phyloP scores from a whole-genome alignment of 2,797 vertebrate species.

The Xiphorhynchus erythropygius region DNA sequence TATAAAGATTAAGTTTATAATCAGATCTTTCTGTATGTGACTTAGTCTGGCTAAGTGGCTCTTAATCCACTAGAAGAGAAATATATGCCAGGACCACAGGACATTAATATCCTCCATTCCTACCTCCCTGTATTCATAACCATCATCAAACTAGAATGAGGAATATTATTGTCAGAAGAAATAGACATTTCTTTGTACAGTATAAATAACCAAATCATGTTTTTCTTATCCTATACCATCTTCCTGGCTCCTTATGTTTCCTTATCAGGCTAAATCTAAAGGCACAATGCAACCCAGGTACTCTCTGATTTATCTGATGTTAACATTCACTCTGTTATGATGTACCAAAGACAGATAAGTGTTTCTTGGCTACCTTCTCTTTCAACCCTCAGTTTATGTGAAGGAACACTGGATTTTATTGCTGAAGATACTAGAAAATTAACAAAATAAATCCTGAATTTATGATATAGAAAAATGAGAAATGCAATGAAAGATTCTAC shows the following conservation, averaged over 20 bases:
- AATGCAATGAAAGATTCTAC: neutral
- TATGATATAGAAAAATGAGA: neutral
- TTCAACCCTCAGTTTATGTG: neutral
- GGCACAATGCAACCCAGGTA: accelerated
- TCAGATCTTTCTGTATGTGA: neutral
- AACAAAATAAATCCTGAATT: neutral
- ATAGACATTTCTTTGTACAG: neutral
- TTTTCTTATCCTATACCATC: neutral
- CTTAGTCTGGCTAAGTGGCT: neutral
- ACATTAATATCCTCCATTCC: too few species aligned
- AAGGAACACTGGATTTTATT: neutral
- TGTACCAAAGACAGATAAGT: neutral
- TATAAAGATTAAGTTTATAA: neutral
- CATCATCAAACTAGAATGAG: neutral
- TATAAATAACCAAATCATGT: neutral
- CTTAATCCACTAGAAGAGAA: neutral
- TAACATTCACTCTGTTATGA: neutral
- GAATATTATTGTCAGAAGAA: neutral
- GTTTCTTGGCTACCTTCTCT: neutral
- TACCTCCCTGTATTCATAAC: neutral
- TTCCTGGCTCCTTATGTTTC: neutral
- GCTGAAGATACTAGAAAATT: neutral
- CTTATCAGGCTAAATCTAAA: neutral
- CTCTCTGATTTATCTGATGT: neutral
- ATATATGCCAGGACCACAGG: neutral